These are phyloP conservation scores for Acanthisitta chloris DNA, from an alignment of 2,113 vertebrate species.

Conservation along the genomic window DNA sequence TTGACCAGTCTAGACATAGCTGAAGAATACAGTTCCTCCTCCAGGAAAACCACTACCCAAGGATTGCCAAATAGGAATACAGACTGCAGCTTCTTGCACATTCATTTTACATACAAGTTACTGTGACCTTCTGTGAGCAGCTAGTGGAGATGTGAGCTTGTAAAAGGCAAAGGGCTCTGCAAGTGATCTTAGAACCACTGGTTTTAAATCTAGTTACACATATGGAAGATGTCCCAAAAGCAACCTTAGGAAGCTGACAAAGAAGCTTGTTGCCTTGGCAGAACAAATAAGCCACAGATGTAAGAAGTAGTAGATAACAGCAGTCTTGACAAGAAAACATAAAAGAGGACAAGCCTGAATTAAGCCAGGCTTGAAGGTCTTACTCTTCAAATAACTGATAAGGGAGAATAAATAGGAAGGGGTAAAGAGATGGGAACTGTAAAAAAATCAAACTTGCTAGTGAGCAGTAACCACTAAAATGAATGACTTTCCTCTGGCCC, in stretches of 20 bases:
- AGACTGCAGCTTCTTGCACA: background rate
- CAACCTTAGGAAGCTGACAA: conserved; percentile 11
- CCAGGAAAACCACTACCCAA: background rate
- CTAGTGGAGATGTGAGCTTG: background rate
- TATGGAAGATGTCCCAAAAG: background rate
- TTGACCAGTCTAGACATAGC: background rate
- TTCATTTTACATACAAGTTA: background rate
- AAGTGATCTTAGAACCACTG: background rate
- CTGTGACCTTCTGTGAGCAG: background rate
- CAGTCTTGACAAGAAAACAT: conserved; percentile 29
- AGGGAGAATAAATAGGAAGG: conserved; percentile 10
- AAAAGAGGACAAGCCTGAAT: background rate
- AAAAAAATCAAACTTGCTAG: background rate
- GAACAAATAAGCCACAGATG: conserved; percentile 26
- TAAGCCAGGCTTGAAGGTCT: background rate
- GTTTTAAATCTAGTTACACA: background rate
- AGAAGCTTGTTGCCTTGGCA: background rate
- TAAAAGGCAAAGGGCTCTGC: conserved; percentile 2
- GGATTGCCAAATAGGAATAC: background rate
- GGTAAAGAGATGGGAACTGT: background rate
- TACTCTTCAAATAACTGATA: conserved; percentile 26
- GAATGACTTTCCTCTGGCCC: background rate
- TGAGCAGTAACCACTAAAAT: background rate
- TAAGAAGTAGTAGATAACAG: background rate
- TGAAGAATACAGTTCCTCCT: background rate